These are phyloP conservation scores for Microcebus murinus DNA, from an alignment of 2,113 vertebrate genomes.

Conservation along the genomic window DNA sequence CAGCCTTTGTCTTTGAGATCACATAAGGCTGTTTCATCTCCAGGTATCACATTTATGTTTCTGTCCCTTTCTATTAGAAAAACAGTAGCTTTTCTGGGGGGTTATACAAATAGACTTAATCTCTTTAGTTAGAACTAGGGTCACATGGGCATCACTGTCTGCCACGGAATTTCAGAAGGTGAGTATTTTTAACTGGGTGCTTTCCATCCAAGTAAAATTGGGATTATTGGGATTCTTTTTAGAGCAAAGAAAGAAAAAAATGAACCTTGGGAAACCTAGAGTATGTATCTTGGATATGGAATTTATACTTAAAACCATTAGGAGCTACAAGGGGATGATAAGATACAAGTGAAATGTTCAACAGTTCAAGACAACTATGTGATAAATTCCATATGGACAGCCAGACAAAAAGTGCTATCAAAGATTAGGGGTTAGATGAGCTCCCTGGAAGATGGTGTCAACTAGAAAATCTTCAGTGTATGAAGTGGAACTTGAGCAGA, in stretches of 20 bases:
- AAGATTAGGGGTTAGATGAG: constrained; percentile 12
- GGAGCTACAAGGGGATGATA: background rate
- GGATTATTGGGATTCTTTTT: background rate
- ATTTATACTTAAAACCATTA: background rate
- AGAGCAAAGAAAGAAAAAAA: constrained; percentile 37
- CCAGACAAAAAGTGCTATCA: background rate
- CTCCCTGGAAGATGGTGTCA: background rate
- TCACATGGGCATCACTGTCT: background rate
- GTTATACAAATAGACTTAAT: background rate
- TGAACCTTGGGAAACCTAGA: background rate
- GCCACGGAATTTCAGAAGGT: background rate
- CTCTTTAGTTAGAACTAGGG: background rate
- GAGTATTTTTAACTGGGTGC: background rate
- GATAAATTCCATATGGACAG: background rate
- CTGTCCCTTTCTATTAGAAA: background rate
- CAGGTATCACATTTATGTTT: background rate
- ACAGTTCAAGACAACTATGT: background rate
- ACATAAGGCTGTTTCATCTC: background rate
- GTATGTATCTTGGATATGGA: background rate
- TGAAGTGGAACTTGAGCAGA: background rate
- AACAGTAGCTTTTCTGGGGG: constrained; percentile 2
- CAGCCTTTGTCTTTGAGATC: constrained; percentile 1
- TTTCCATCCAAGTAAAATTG: background rate
- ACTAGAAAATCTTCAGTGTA: background rate
- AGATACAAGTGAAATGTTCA: background rate